A percentile compares a stretch with the other conserved stretches of the same genome.
Evolutionary conservation across 2,113 vertebrate species (phyloP).

Genomic region (Dinomys branickii): DNA sequence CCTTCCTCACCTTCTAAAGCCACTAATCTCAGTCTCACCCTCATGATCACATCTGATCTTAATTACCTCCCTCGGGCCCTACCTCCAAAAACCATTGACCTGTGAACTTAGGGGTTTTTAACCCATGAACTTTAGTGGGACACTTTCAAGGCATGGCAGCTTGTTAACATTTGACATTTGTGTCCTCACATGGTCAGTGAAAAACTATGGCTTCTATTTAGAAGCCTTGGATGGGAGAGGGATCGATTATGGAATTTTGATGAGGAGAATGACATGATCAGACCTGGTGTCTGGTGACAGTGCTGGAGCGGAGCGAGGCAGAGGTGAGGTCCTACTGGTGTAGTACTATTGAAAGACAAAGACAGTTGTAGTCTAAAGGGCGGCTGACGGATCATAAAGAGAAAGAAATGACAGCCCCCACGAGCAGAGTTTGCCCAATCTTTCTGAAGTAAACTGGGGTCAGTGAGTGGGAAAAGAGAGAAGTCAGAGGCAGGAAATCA

Average conservation of each 20-base stretch:
- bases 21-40: neutral
- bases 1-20: neutral
- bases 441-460: constrained; percentile 50
- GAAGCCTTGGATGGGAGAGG: neutral
- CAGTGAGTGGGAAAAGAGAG: constrained; percentile 36
- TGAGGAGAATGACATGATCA: neutral
- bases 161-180: neutral
- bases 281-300: neutral
- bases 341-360: neutral
- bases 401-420: neutral
- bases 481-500: constrained; percentile 12
- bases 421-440: constrained; percentile 8
- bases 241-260: neutral
- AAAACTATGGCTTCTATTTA: neutral
- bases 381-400: neutral
- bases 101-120: neutral
- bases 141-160: neutral
- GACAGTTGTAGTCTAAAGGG: neutral
- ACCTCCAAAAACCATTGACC: neutral
- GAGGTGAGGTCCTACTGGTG: neutral
- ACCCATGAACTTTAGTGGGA: neutral
- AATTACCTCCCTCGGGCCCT: neutral
- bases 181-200: neutral
- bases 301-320: neutral
- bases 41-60: neutral